phyloP scores from a whole-genome alignment of 1,140 invertebrate genomes.

The Potamilus streckersoni region DNA sequence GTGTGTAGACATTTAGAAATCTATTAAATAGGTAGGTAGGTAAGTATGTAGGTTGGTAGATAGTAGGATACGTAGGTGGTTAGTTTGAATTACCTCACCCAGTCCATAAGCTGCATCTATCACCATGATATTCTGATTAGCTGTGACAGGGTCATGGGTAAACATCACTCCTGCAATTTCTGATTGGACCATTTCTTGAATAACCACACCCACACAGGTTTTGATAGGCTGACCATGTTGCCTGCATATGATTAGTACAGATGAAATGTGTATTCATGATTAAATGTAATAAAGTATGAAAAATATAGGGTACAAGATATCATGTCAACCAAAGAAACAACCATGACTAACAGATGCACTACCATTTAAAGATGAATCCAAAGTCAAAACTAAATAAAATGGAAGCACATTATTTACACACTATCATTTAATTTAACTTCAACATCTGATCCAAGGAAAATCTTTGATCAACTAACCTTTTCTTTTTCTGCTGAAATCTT shows the following conservation, averaged over 20 bases:
- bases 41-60: neutral
- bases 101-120: constrained; percentile 85
- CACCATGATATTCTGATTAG: constrained; percentile 75
- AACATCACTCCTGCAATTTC: constrained; percentile 82
- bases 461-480: too few relatives aligned
- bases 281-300: too few relatives aligned
- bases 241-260: constrained; percentile 58
- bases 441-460: too few relatives aligned
- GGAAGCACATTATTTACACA: too few relatives aligned
- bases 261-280: too few relatives aligned
- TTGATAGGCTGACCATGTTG: constrained; percentile 77
- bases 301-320: too few relatives aligned
- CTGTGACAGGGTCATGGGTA: constrained; percentile 79
- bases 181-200: constrained; percentile 81
- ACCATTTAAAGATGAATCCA: too few relatives aligned
- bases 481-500: too few relatives aligned
- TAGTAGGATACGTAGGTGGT: neutral
- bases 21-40: neutral
- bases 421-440: too few relatives aligned
- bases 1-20: neutral
- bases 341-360: too few relatives aligned
- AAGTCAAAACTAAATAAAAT: too few relatives aligned
- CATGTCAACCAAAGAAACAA: too few relatives aligned
- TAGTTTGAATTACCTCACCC: constrained; percentile 74
- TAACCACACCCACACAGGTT: constrained; percentile 81